Evolutionary conservation across 1,140 invertebrate species (phyloP).

Genomic region (Scaptomyza pallida): DNA sequence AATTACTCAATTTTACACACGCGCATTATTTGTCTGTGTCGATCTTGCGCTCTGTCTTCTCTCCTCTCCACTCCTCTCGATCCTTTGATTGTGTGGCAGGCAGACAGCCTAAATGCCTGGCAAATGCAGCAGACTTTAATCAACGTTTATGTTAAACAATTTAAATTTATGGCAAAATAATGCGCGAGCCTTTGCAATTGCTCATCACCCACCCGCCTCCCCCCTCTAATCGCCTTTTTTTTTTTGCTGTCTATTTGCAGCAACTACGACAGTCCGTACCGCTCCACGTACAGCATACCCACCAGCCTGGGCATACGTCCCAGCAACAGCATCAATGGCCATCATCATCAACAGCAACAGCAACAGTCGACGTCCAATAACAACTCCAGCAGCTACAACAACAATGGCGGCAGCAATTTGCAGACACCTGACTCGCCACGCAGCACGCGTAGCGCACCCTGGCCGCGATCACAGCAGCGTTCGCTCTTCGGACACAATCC

Average conservation of each 20-base stretch:
- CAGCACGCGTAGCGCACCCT: slow-evolving; percentile 93
- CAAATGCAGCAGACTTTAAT: slow-evolving; percentile 71
- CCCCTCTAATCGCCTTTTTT: slow-evolving; percentile 13
- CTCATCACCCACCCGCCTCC: slow-evolving; percentile 52
- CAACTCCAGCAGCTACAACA: slow-evolving; percentile 80
- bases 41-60: slow-evolving; percentile 47
- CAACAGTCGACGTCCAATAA: slow-evolving; percentile 60
- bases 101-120: slow-evolving; percentile 64
- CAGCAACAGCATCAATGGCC: slow-evolving; percentile 64
- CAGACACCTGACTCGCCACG: slow-evolving; percentile 87
- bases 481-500: slow-evolving; percentile 88
- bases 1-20: slow-evolving; percentile 83
- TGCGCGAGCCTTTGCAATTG: slow-evolving; percentile 66
- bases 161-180: slow-evolving; percentile 84
- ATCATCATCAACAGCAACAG: slow-evolving; percentile 59
- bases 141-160: slow-evolving; percentile 83
- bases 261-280: slow-evolving; percentile 85
- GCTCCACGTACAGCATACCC: slow-evolving; percentile 85
- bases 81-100: slow-evolving; percentile 9
- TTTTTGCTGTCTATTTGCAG: slow-evolving; percentile 33
- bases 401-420: slow-evolving; percentile 71
- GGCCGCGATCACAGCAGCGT: slow-evolving; percentile 88
- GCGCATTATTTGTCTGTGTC: slow-evolving; percentile 81
- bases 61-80: too few relatives aligned
- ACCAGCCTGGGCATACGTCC: slow-evolving; percentile 79